Conservation (phyloP, 2,888 invertebrate species). For the Petrolisthes cinctipes region DNA sequence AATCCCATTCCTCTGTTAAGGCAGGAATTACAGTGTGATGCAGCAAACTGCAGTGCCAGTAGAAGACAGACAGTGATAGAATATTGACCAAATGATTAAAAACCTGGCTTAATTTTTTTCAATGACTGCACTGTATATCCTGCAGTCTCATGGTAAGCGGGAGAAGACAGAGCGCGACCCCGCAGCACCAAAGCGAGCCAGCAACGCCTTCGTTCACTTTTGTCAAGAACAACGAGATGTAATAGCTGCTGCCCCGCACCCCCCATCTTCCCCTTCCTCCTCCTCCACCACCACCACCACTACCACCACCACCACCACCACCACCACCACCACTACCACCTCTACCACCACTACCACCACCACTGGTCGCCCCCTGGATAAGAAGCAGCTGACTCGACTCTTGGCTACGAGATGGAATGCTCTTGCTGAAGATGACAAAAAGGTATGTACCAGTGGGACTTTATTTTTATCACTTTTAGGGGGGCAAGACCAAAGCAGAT, state of each 20-base stretch:
- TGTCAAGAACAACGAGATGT: conserved; percentile 59
- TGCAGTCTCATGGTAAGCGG: conserved; percentile 37
- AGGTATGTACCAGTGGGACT: conserved; percentile 10
- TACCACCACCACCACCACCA: neutral
- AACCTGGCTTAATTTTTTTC: too few relatives aligned
- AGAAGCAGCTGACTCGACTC: conserved; percentile 52
- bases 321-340: neutral
- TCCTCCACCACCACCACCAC: neutral
- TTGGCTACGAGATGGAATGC: conserved; percentile 55
- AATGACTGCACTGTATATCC: too few relatives aligned
- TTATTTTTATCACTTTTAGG: too few relatives aligned
- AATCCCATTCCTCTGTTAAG: too few relatives aligned
- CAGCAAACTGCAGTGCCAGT: too few relatives aligned
- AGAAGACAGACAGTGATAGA: too few relatives aligned
- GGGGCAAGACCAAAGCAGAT: too few relatives aligned
- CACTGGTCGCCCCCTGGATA: conserved; percentile 33
- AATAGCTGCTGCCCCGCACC: neutral
- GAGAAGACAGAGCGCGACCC: conserved; percentile 49
- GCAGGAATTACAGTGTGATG: too few relatives aligned
- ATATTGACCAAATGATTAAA: too few relatives aligned
- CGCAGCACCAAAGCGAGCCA: conserved; percentile 44
- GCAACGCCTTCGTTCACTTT: conserved; percentile 58
- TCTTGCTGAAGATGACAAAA: conserved; percentile 53
- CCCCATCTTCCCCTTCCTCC: neutral
- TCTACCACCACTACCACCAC: neutral